phyloP scores from a whole-genome alignment of 2,113 vertebrate genomes.

The Acanthochromis polyacanthus region DNA sequence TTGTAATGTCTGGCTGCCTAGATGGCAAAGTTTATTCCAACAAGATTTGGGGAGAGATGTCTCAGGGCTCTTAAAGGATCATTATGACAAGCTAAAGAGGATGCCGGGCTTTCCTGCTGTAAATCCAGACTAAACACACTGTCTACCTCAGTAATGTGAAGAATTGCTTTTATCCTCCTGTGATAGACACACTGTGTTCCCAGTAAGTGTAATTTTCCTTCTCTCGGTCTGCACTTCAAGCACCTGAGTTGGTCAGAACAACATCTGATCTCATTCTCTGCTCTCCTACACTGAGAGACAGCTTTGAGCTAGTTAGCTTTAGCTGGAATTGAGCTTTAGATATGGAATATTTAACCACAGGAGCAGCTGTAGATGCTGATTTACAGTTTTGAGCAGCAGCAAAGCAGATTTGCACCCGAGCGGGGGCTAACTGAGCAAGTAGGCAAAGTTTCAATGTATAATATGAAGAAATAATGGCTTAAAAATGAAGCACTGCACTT shows the following conservation, averaged over 20 bases:
- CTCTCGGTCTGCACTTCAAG: slow-evolving; percentile 15
- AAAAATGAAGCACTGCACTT: no score
- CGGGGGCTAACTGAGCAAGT: no score
- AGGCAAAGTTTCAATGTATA: no score
- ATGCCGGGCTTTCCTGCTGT: neutral
- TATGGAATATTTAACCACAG: no score
- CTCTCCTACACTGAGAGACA: no score
- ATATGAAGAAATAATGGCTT: no score
- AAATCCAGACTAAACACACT: neutral
- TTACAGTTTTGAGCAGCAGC: no score
- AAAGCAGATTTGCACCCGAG: no score
- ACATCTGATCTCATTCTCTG: slow-evolving; percentile 27
- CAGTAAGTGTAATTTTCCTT: slow-evolving; percentile 16
- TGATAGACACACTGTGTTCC: slow-evolving; percentile 39
- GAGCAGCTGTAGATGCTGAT: no score
- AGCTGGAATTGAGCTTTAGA: no score
- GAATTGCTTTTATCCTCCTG: slow-evolving; percentile 17
- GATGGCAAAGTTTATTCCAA: neutral
- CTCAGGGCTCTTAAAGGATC: neutral
- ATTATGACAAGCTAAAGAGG: slow-evolving; percentile 28
- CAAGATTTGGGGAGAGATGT: neutral
- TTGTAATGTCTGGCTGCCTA: neutral
- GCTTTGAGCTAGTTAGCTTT: no score
- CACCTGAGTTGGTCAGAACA: slow-evolving; percentile 29
- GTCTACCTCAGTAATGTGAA: slow-evolving; percentile 15